Conservation (phyloP, 2,113 vertebrate genomes). For the Pitta sordida region DNA sequence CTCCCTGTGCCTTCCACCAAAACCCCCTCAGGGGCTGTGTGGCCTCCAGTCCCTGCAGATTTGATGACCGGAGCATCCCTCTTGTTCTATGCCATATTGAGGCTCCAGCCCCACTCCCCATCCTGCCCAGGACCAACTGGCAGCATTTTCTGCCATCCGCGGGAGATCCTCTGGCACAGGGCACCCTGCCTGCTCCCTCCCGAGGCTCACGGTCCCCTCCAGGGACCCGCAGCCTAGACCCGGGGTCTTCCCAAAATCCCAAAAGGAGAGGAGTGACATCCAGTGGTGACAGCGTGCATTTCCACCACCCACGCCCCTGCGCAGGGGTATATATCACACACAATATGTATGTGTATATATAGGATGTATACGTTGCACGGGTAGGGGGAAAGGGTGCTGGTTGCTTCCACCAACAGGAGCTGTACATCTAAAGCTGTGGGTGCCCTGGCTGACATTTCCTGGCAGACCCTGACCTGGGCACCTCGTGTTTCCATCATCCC, state of each 20-base stretch:
- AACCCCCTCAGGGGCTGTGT: neutral
- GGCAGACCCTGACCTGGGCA: neutral
- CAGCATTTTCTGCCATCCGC: neutral
- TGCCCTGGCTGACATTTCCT: neutral
- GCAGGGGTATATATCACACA: constrained; percentile 61
- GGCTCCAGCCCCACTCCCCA: neutral
- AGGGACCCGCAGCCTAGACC: neutral
- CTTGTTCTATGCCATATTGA: fast-evolving
- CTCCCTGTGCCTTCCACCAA: neutral
- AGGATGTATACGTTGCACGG: constrained; percentile 71
- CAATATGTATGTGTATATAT: constrained; percentile 60
- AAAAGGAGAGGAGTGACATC: constrained; percentile 48
- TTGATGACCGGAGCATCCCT: neutral
- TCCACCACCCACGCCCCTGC: constrained; percentile 31
- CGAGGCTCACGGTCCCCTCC: neutral
- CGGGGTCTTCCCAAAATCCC: neutral
- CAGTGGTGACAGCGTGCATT: constrained; percentile 64
- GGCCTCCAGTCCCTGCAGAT: neutral
- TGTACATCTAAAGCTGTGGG: neutral
- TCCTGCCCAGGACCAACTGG: neutral
- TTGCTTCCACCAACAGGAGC: neutral
- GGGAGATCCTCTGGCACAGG: neutral
- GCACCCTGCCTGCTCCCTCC: neutral
- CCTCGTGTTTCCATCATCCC: neutral
- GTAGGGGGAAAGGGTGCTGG: neutral